phyloP scores from a whole-genome alignment of 2,113 vertebrate species.

The Hyaena hyaena region DNA sequence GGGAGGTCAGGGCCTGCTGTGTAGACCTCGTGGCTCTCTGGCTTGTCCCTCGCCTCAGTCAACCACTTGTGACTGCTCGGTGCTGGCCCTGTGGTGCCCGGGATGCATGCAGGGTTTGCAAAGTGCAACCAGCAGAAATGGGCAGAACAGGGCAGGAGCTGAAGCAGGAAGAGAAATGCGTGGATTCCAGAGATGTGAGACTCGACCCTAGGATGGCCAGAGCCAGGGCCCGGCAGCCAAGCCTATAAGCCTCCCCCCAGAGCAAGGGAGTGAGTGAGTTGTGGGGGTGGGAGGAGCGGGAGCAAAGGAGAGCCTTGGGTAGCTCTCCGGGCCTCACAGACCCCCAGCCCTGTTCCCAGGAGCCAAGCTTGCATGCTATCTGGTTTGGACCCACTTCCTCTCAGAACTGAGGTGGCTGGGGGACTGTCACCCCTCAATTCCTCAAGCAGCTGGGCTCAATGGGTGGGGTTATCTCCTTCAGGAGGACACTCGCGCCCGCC shows the following conservation, averaged over 20 bases:
- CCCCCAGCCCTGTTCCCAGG: background rate
- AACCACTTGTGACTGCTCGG: background rate
- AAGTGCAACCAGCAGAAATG: background rate
- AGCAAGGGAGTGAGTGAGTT: background rate
- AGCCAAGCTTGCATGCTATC: background rate
- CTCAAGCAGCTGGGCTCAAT: background rate
- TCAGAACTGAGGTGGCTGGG: background rate
- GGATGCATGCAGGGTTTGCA: background rate
- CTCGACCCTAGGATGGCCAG: background rate
- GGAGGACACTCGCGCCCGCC: accelerated
- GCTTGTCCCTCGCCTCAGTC: background rate
- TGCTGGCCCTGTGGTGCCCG: accelerated
- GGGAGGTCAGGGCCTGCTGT: background rate
- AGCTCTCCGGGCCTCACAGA: background rate
- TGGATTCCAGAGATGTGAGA: background rate
- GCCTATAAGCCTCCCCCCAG: background rate
- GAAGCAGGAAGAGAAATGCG: background rate
- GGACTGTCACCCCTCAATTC: background rate
- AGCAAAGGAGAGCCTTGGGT: too few species aligned
- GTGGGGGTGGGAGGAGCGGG: background rate
- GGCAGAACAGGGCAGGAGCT: background rate
- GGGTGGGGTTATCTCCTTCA: background rate
- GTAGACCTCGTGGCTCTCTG: background rate
- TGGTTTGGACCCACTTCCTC: background rate
- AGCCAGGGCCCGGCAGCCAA: background rate